Evolutionary conservation across 2,888 invertebrate species (phyloP), one percentile per base, ranked within the genome.

Genomic region (Ennomos erosarius): DNA sequence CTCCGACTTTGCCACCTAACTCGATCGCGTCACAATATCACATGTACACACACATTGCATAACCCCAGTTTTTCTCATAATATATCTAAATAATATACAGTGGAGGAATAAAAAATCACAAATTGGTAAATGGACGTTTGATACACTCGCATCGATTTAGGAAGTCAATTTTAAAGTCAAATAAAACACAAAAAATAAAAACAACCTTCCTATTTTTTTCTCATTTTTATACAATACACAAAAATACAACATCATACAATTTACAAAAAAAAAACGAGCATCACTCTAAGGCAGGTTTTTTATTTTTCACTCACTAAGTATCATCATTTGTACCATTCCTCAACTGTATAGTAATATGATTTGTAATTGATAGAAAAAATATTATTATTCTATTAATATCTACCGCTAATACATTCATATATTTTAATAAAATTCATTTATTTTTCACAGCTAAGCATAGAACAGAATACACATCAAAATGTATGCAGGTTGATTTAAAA

Each of bases 111-210:
- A 66, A 69, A 65, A 71, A 77, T 67, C 74, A 81, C 80, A 85
- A 81, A 87, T 81, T 78, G 76, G 75, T 86, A 85, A 86, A 87
- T 89, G 89, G 90, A 90, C 90, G 87, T 85, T 83, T 84, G 80
- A 82, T 75, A 81, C 65, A 73, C 71, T 68, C 71, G 62, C 70
- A 51, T 44, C 4, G 11, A 56, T 68, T 62, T 54, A 64, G 37
- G 55, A 62, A 66, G 51, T 50, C 48, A 47, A 48, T 64, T 62
- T 66, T 54, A 61, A 61, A 54, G 44, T 26, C 26, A 34, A 56
- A 48, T 9, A 36, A 51, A 33, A 45, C 34, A 44, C 13, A 55
- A 49, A 60, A 63, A 59, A 56, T 26, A 53, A 48, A 55, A 36
- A 65, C n/a, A 54, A 59, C 44, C 34, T 59, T 13, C 10, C 51